Conservation (phyloP, 1,140 invertebrate species). For the Trichomalopsis sarcophagae region DNA sequence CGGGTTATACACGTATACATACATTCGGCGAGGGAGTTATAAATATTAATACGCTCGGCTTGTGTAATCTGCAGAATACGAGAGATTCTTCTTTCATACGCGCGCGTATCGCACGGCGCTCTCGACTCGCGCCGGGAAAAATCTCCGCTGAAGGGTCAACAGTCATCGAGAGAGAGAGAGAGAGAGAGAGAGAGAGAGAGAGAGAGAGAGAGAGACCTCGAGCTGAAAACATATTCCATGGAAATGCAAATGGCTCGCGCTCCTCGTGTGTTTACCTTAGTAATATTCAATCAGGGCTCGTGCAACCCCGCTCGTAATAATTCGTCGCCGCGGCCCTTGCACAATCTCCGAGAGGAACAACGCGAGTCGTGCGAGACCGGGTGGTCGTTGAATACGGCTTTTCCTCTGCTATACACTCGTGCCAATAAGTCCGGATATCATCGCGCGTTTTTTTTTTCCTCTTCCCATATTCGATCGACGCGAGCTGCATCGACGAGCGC, state of each 20-base stretch:
- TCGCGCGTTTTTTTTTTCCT: no score
- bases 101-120: not conserved
- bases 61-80: conserved; percentile 24
- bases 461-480: no score
- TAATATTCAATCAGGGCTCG: conserved; percentile 47
- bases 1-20: not conserved
- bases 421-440: no score
- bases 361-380: not conserved
- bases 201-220: not conserved
- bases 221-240: conserved; percentile 40
- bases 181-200: no score
- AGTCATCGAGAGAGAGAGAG: conserved; percentile 19
- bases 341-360: not conserved
- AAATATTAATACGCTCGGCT: conserved; percentile 44
- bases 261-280: conserved; percentile 39
- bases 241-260: conserved; percentile 41
- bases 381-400: not conserved
- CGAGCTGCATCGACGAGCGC: no score
- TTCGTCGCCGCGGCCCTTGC: not conserved
- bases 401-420: no score
- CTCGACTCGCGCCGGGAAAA: not conserved
- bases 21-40: conserved; percentile 19
- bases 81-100: not conserved
- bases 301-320: not conserved
- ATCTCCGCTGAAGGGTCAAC: conserved; percentile 24